Conservation (phyloP, 2,113 vertebrate genomes). For the Rhombomys opimus region DNA sequence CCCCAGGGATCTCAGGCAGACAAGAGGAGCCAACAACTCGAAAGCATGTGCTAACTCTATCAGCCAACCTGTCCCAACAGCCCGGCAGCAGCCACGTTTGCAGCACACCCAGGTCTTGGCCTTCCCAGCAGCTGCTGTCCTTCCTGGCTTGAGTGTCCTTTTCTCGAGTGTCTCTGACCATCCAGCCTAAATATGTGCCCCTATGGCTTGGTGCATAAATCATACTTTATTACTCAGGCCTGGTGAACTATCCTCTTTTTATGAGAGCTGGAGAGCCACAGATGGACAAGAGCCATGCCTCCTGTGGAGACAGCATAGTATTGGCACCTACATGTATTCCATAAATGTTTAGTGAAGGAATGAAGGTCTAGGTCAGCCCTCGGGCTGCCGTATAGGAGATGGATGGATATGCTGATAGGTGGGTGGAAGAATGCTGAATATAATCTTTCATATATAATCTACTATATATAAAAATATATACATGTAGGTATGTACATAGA, state of each 20-base stretch:
- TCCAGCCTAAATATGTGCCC: background rate
- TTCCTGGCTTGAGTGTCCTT: background rate
- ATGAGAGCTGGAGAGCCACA: background rate
- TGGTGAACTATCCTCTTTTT: background rate
- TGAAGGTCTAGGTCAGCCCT: background rate
- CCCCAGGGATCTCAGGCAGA: background rate
- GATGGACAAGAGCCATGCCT: background rate
- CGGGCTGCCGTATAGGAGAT: background rate
- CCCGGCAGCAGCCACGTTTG: background rate
- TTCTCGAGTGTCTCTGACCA: background rate
- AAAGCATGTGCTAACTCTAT: background rate
- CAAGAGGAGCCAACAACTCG: background rate
- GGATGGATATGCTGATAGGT: background rate
- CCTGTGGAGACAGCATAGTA: background rate
- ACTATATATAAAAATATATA: background rate
- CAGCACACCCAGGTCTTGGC: rapidly evolving
- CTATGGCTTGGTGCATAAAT: background rate
- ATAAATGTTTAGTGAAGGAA: background rate
- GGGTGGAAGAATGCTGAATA: background rate
- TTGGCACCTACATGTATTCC: background rate
- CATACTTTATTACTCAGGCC: background rate
- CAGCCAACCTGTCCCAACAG: background rate
- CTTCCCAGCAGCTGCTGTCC: background rate
- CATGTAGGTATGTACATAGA: background rate
- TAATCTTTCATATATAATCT: too few relatives aligned